Evolutionary conservation across 2,113 vertebrate genomes (phyloP).

Genomic region (Pandion haliaetus): DNA sequence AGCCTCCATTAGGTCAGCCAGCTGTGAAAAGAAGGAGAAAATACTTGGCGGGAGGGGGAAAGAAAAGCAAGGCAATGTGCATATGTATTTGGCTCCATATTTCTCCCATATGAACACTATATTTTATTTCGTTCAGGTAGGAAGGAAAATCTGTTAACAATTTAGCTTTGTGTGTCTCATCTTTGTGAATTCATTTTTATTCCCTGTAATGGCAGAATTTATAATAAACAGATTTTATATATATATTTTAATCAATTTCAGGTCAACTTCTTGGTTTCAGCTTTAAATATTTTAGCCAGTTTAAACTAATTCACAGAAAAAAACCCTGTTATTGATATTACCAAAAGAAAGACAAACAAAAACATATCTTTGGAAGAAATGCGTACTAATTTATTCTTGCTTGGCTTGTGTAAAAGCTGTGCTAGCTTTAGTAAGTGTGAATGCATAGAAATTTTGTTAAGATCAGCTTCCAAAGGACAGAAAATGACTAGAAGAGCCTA

Average conservation of each 20-base stretch:
- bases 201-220: not conserved
- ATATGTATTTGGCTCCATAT: conserved; percentile 5
- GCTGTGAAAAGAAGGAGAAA: conserved; percentile 41
- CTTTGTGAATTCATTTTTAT: not conserved
- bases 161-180: not conserved
- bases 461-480: not conserved
- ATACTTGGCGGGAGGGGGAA: not conserved
- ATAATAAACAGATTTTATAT: not conserved
- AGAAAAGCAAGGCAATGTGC: conserved; percentile 1
- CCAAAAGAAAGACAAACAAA: not conserved
- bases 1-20: conserved; percentile 47
- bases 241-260: not conserved
- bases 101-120: not conserved
- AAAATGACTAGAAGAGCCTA: not conserved
- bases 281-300: not conserved
- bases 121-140: conserved; percentile 62
- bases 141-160: conserved; percentile 62
- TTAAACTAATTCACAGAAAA: not conserved
- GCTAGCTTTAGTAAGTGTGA: not conserved
- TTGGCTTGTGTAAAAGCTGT: not conserved
- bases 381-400: not conserved
- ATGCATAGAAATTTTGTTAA: not conserved
- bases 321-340: not conserved
- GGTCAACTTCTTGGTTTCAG: not conserved
- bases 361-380: not conserved